Base-by-base conservation (phyloP, 1,140 invertebrate species). In the Dysdera silvatica region DNA sequence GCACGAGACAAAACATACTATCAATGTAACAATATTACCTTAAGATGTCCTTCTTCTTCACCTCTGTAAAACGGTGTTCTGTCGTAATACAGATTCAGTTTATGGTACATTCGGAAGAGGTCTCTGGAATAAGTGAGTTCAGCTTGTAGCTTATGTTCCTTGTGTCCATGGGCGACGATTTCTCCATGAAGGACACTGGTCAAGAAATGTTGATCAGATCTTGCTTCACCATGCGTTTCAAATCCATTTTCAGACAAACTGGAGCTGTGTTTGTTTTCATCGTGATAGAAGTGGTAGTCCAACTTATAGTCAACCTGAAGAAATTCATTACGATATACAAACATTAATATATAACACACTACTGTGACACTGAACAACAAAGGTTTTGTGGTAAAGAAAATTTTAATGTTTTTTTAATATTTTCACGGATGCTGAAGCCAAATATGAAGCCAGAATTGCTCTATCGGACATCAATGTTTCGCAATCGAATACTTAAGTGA, bases 81-180 rank as follows among this genome's bases (percentile, higher is more conserved):
- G 16, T 59, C 51, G 28, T 63, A 67, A 48, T 20, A 67, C n/a
- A 67, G 40, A 18, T 58, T 63, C 1, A 59, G 1, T 48, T 67
- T 67, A 28, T 63, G 60, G 45, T 52, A 37, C 2, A 23, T 12
- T 2, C 55, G n/a, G 16, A 32, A 20, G 8, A 54, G 37, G 12
- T 60, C 45, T 18, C 55, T n/a, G 4, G 51, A 45, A 51, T 63
- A 63, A 0, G 55, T 53, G 2, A 58, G 1, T 0, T 49, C 47
- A 14, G 43, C 40, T 8, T 40, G 1, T 4, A 49, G 6, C 8
- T 59, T 63, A 4, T 61, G 48, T n/a, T 67, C 60, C 14, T 52
- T 54, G 37, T 63, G 52, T 24, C 66, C 66, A 14, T 6, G 16
- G 12, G 28, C 35, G 3, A 10, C 16, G 1, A 54, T 7, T 18